Conservation (phyloP, 2,888 invertebrate genomes). For the Petrolisthes manimaculis region DNA sequence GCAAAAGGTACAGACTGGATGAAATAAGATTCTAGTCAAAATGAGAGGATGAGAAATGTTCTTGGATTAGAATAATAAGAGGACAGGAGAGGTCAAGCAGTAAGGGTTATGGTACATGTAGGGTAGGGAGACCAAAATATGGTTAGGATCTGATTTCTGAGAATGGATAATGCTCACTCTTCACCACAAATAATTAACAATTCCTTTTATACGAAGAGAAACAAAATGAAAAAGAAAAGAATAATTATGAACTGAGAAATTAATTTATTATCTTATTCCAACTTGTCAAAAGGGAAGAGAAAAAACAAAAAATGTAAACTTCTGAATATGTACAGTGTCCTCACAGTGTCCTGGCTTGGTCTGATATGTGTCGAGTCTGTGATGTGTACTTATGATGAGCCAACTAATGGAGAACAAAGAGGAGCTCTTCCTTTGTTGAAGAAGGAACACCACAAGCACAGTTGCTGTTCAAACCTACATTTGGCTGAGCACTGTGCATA, state of each 20-base stretch:
- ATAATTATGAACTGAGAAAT: neutral
- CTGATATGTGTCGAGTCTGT: slow-evolving; percentile 9
- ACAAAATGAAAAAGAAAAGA: neutral
- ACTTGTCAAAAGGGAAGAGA: neutral
- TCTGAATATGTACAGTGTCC: neutral
- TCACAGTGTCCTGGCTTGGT: slow-evolving; percentile 2
- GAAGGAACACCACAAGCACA: too few relatives aligned
- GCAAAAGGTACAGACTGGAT: neutral
- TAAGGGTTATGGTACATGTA: neutral
- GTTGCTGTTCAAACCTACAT: too few relatives aligned
- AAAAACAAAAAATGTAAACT: slow-evolving; percentile 7
- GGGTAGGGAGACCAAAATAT: neutral
- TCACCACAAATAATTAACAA: neutral
- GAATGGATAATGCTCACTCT: neutral
- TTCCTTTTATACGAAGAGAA: too few relatives aligned
- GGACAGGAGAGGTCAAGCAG: neutral
- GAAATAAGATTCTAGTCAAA: neutral
- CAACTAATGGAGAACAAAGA: neutral
- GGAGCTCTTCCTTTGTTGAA: too few relatives aligned
- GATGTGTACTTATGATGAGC: neutral
- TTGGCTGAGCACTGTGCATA: too few relatives aligned
- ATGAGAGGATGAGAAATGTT: neutral
- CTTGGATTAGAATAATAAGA: neutral
- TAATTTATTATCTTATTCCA: neutral
- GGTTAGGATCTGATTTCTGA: too few relatives aligned